A percentile compares a stretch with the other conserved stretches of the same genome.
phyloP scores from a whole-genome alignment of 37 sponge, comb jelly and placozoan species.

The Lycopodina hypogea region DNA sequence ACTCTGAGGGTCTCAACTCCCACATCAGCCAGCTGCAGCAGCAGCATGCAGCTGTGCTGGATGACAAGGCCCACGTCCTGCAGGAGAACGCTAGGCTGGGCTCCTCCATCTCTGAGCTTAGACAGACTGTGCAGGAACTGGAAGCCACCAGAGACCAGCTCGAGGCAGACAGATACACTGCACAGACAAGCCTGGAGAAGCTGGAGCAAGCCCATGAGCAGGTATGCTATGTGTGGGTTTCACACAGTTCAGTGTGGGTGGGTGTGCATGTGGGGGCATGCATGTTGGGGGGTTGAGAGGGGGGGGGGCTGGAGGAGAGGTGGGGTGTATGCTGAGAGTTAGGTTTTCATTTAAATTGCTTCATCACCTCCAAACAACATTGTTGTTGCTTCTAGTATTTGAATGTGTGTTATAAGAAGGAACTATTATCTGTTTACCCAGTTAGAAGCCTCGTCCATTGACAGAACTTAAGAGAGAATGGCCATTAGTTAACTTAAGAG shows the following conservation, averaged over 20 bases:
- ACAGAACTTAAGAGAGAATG: too few relatives aligned
- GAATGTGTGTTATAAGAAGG: too few relatives aligned
- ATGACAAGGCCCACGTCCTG: constrained; percentile 13
- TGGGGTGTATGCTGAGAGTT: too few relatives aligned
- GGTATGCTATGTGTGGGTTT: constrained; percentile 15
- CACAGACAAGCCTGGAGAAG: constrained; percentile 45
- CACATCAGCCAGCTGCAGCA: constrained; percentile 15
- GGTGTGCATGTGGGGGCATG: neutral
- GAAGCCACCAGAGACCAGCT: constrained; percentile 69
- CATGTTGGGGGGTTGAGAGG: neutral
- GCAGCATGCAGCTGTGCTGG: constrained; percentile 17
- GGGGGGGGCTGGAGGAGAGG: too few relatives aligned
- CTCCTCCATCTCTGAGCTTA: constrained; percentile 15
- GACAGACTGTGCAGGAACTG: constrained; percentile 37
- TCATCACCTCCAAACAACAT: too few relatives aligned
- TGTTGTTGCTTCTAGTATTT: too few relatives aligned
- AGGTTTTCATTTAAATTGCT: too few relatives aligned
- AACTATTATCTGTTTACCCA: too few relatives aligned
- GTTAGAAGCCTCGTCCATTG: too few relatives aligned
- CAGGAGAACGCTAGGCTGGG: constrained; percentile 1
- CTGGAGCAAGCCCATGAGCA: constrained; percentile 42
- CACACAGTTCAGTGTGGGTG: neutral
- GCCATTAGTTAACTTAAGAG: too few relatives aligned
- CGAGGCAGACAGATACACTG: constrained; percentile 53
- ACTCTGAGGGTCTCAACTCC: constrained; percentile 22